A percentile compares a stretch with the other conserved stretches of the same genome.
phyloP scores from a whole-genome alignment of 2,888 invertebrate genomes.

The Boloria euphrosyne region DNA sequence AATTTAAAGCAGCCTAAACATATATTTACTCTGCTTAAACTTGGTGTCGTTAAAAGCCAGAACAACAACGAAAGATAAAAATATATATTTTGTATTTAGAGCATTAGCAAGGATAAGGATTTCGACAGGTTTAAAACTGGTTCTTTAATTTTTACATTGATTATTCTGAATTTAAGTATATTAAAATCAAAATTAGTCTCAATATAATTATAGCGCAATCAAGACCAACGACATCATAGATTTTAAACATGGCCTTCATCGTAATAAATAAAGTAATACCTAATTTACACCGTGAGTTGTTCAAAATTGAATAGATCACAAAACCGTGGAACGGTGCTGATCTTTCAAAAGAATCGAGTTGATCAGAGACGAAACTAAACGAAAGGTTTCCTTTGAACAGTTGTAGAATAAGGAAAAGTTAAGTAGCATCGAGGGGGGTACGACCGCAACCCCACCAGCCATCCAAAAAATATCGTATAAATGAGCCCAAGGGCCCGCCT shows the following conservation, averaged over 20 bases:
- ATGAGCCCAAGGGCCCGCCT: conserved; percentile 67
- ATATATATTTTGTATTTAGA: too few species aligned
- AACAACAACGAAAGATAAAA: too few species aligned
- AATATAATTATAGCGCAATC: background rate
- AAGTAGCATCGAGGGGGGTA: conserved; percentile 61
- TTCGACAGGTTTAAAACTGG: conserved; percentile 1
- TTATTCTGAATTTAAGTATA: conserved; percentile 7
- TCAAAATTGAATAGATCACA: conserved; percentile 7
- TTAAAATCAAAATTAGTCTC: conserved; percentile 6
- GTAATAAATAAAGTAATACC: too few species aligned
- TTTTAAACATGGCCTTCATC: background rate
- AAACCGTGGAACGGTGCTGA: conserved; percentile 27
- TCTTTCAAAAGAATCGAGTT: conserved; percentile 24
- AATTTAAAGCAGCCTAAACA: too few species aligned
- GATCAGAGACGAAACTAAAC: conserved; percentile 64
- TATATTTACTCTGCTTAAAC: too few species aligned
- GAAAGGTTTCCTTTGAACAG: conserved; percentile 74
- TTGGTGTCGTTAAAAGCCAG: too few species aligned
- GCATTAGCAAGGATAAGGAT: background rate
- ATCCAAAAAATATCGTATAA: conserved; percentile 77
- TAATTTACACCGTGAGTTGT: too few species aligned
- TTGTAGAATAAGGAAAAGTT: conserved; percentile 76
- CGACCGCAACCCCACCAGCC: conserved; percentile 74
- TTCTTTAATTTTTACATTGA: conserved; percentile 1
- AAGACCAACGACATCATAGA: background rate